Percentiles rank a stretch among this genome's conserved stretches.
These are phyloP conservation scores for Pedicia rivosa DNA, from an alignment of 2,888 invertebrate genomes.

Conservation along the genomic window DNA sequence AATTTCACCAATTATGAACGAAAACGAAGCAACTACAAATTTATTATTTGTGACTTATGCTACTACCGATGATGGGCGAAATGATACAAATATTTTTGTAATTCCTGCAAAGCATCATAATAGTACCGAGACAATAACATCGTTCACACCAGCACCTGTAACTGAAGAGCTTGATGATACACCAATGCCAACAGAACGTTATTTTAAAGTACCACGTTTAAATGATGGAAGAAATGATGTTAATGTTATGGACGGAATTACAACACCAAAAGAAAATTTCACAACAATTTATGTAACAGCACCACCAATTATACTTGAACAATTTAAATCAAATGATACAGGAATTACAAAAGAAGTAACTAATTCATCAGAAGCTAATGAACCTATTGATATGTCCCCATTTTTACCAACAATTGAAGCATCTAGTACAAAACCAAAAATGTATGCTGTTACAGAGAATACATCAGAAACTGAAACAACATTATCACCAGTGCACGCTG, in stretches of 20 bases:
- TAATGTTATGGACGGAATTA: conserved; percentile 13
- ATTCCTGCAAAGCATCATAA: too few relatives aligned
- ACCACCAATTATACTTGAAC: conserved; percentile 9
- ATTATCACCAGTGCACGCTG: background rate
- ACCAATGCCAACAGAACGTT: conserved; percentile 14
- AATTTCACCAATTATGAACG: too few relatives aligned
- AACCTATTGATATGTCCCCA: conserved; percentile 8
- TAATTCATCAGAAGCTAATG: conserved; percentile 7
- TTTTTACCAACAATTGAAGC: conserved; percentile 9
- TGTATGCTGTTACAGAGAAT: conserved; percentile 10
- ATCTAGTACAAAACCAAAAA: conserved; percentile 2
- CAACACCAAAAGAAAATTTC: conserved; percentile 5
- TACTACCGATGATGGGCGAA: too few relatives aligned
- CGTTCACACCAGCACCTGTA: conserved; percentile 14
- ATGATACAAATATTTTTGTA: too few relatives aligned
- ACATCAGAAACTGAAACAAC: conserved; percentile 3
- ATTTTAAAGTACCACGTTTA: conserved; percentile 11
- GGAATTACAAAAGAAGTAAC: background rate
- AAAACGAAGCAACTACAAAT: too few relatives aligned
- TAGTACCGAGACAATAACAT: too few relatives aligned
- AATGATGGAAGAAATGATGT: conserved; percentile 7
- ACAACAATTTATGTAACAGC: conserved; percentile 13
- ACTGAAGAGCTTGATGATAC: conserved; percentile 14
- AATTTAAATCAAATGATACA: background rate
- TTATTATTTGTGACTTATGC: too few relatives aligned